Base-by-base conservation (phyloP, 2,797 vertebrate genomes). In the Ptychadena robeensis region DNA sequence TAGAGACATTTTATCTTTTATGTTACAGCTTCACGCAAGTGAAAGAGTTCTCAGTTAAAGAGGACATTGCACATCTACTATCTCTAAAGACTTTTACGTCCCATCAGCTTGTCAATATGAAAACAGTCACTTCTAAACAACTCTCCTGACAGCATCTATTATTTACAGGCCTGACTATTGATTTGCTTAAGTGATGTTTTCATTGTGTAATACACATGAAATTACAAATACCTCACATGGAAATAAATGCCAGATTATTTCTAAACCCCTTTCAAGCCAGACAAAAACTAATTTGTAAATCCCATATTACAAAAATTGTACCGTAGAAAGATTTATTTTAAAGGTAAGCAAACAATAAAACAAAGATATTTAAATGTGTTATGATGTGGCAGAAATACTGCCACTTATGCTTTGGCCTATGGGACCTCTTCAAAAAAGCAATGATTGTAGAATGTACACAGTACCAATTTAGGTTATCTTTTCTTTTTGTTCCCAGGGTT, bases 81-180 rank as follows among this genome's bases (percentile, higher is more conserved):
- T 79, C 65, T 79, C 44, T 64, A 14, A n/a, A 68, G 61, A 66
- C n/a, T 59, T 78, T 53, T 65, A 31, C 59, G 66, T 71, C 38
- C 31, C 69, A 78, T 83, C 48, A 70, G 22, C 65, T 34, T 72
- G 68, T 63, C 59, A 78, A 35, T 48, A 63, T 38, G 71, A 72
- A 70, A 78, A 83, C 65, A 77, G 32, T 27, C 66, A 72, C 40
- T 66, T 78, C 38, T 64, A 61, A 78, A 72, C 15, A 66, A 27
- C 74, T 78, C 81, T 38, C 59, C 44, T 72, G 74, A 83, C 74
- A 83, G 68, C 74, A 83, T 83, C 69, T 83, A 78, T 83, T 83
- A 83, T 83, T 83, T 83, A 78, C 61, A 79, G 59, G 35, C 68
- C 74, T 78, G 40, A 9, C 28, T 78, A 83, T 79, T 83, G 81